These are phyloP conservation scores for Danionella dracula DNA, from an alignment of 2,797 vertebrate species.

Conservation along the genomic window DNA sequence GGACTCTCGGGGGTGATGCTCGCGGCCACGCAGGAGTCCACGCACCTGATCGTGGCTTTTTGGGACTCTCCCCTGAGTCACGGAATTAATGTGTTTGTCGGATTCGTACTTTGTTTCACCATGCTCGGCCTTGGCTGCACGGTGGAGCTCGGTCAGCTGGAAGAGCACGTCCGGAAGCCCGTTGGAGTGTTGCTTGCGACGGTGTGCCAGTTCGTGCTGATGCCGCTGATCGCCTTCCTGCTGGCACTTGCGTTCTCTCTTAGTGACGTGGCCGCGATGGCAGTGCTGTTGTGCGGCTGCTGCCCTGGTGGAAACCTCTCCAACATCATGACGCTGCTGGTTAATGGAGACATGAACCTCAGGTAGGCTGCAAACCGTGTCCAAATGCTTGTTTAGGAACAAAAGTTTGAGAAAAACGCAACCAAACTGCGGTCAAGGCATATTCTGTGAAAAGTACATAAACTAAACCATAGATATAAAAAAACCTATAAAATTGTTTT, in stretches of 20 bases:
- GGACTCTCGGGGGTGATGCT: conserved; percentile 43
- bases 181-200: conserved; percentile 84
- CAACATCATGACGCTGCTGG: conserved; percentile 91
- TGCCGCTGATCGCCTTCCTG: conserved; percentile 91
- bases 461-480: too few species aligned
- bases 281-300: conserved; percentile 94
- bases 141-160: conserved; percentile 84
- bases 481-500: too few species aligned
- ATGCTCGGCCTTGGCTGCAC: conserved; percentile 97
- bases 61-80: conserved; percentile 82
- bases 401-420: too few species aligned
- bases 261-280: conserved; percentile 88
- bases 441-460: too few species aligned
- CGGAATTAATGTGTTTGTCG: conserved; percentile 87
- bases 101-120: conserved; percentile 84
- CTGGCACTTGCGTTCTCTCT: conserved; percentile 85
- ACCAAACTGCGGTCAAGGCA: too few species aligned
- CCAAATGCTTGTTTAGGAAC: neutral
- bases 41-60: conserved; percentile 61
- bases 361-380: conserved; percentile 72
- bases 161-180: conserved; percentile 83
- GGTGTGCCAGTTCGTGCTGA: conserved; percentile 88
- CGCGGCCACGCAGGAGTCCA: conserved; percentile 45
- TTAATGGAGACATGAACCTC: conserved; percentile 96
- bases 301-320: conserved; percentile 95